A percentile compares a stretch with the other conserved stretches of the same genome.
Evolutionary conservation across 2,113 vertebrate species (phyloP).

Genomic region (Odocoileus hemionus): DNA sequence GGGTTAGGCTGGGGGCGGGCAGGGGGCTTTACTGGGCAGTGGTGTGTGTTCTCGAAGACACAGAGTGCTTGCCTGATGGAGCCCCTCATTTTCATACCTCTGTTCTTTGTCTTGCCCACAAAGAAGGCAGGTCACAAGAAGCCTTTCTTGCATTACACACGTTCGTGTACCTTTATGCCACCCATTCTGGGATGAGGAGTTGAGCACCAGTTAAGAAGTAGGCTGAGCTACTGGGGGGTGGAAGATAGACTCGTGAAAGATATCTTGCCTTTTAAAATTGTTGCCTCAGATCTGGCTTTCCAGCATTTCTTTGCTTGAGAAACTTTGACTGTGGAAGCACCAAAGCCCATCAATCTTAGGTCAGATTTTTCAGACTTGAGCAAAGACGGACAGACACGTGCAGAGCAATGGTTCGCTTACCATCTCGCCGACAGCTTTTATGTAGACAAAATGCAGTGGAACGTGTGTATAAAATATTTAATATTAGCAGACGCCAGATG

Average conservation of each 20-base stretch:
- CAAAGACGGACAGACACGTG: neutral
- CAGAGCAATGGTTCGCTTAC: neutral
- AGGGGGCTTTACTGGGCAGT: neutral
- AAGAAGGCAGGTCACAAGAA: neutral
- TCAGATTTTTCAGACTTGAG: neutral
- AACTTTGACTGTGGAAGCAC: neutral
- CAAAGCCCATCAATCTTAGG: neutral
- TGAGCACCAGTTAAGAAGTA: neutral
- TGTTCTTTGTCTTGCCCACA: neutral
- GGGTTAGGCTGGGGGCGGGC: neutral
- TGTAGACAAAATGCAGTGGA: constrained; percentile 25
- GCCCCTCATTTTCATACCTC: neutral
- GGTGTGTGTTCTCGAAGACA: neutral
- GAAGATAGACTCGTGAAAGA: neutral
- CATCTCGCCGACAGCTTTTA: neutral
- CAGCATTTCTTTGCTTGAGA: constrained; percentile 13
- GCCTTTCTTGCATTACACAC: neutral
- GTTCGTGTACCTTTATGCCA: neutral
- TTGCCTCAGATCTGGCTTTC: neutral
- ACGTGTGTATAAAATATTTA: constrained; percentile 37
- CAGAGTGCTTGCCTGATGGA: neutral
- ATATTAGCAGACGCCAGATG: constrained; percentile 49
- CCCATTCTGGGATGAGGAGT: neutral
- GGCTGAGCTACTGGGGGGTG: neutral
- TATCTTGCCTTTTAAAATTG: neutral